These are phyloP conservation scores for Delichon dasypus DNA, from an alignment of 2,797 vertebrate genomes.

Conservation along the genomic window DNA sequence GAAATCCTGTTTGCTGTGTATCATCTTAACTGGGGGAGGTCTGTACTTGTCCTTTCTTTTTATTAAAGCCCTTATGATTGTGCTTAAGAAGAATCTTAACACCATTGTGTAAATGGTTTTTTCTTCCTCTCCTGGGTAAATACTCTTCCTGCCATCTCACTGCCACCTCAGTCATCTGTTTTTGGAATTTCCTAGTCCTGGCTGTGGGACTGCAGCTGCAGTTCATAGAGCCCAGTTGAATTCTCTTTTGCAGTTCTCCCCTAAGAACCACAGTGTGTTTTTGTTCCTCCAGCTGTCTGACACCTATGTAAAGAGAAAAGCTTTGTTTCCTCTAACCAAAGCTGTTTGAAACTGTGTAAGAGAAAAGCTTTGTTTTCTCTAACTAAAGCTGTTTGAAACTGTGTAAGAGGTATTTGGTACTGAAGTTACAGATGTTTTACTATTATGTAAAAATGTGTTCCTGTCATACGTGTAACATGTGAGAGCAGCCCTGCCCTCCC, in stretches of 20 bases:
- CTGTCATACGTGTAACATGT: fast-evolving
- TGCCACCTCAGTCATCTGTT: background rate
- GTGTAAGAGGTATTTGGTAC: background rate
- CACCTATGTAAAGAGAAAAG: background rate
- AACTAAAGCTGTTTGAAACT: background rate
- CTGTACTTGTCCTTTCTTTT: background rate
- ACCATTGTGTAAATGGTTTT: background rate
- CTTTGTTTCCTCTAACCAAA: background rate
- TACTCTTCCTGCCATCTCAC: background rate
- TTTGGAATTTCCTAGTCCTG: background rate
- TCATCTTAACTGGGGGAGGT: background rate
- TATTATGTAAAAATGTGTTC: background rate
- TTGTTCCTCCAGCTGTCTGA: background rate
- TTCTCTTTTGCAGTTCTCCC: background rate
- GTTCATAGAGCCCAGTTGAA: background rate
- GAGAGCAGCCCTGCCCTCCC: slow-evolving; percentile 46
- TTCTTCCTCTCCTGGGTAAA: slow-evolving; percentile 4
- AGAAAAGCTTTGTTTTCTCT: background rate
- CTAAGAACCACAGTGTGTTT: background rate
- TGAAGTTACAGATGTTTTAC: background rate
- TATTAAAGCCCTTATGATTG: background rate
- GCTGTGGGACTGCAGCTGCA: background rate
- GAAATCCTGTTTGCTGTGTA: background rate
- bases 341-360: background rate
- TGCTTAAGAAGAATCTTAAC: background rate